Percentiles rank a stretch among this genome's conserved stretches.
Evolutionary conservation across 2,113 vertebrate genomes (phyloP).

Genomic region (Pangasianodon gigas): DNA sequence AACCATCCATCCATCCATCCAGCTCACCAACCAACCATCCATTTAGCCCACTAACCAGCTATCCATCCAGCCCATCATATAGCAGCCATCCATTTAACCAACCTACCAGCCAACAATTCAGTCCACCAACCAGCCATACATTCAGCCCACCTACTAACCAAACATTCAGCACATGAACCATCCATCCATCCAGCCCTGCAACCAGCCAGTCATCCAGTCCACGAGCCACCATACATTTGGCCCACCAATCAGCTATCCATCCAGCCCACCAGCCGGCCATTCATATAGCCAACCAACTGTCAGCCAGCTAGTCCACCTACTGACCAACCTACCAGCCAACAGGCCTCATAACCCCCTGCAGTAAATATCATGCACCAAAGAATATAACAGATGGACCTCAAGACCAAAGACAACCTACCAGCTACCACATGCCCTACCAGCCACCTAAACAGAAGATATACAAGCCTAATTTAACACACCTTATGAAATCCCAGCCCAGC

Average conservation of each 20-base stretch:
- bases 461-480: neutral
- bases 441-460: neutral
- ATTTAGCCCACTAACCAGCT: neutral
- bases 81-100: too few species aligned
- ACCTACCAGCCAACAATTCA: neutral
- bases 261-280: neutral
- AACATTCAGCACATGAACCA: neutral
- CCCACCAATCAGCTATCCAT: neutral
- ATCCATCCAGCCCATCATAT: neutral
- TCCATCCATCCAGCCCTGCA: neutral
- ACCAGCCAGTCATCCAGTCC: neutral
- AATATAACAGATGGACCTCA: neutral
- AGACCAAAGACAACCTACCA: neutral
- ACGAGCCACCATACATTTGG: neutral
- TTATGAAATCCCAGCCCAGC: neutral
- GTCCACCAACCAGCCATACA: neutral
- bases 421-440: neutral
- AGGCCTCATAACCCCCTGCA: neutral
- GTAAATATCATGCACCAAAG: neutral
- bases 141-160: neutral
- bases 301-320: neutral
- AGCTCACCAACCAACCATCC: neutral
- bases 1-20: neutral
- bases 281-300: neutral
- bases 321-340: neutral